A percentile compares a stretch with the other conserved stretches of the same genome.
Conservation (phyloP, 2,113 vertebrate genomes). For the Camelus bactrianus region DNA sequence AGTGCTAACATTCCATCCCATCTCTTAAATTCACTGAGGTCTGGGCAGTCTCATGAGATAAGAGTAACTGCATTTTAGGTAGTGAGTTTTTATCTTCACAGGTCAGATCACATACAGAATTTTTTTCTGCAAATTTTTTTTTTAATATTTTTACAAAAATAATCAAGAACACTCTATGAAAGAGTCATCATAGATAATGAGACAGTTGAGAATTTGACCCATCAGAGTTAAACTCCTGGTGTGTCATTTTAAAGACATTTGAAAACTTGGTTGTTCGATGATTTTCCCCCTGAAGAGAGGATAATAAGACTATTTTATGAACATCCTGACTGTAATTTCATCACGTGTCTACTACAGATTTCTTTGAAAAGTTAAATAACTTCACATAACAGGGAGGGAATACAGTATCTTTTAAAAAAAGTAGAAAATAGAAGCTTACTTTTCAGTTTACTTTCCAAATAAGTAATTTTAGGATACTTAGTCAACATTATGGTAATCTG, state of each 20-base stretch:
- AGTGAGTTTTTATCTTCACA: not conserved
- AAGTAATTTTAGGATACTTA: conserved; percentile 36
- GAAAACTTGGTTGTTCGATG: not conserved
- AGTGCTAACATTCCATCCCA: not conserved
- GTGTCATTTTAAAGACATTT: conserved; percentile 41
- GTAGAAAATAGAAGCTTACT: not conserved
- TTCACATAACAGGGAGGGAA: not conserved
- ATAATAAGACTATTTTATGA: not conserved
- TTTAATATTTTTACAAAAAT: not conserved
- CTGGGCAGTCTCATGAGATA: not conserved
- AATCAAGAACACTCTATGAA: not conserved
- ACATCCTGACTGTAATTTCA: not conserved
- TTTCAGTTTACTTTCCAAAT: conserved; percentile 49
- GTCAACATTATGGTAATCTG: not conserved
- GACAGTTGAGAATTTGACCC: not conserved
- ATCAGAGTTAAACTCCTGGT: not conserved
- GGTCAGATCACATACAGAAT: not conserved
- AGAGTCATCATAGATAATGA: not conserved
- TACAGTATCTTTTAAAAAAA: not conserved
- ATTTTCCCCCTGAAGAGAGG: not conserved
- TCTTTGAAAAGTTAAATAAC: conserved; percentile 20
- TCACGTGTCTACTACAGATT: not conserved
- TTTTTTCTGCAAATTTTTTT: not conserved
- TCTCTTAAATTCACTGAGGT: not conserved
- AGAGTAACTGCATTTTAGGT: not conserved